Base-by-base conservation (phyloP, 2,113 vertebrate species). In the Lagenorhynchus albirostris region DNA sequence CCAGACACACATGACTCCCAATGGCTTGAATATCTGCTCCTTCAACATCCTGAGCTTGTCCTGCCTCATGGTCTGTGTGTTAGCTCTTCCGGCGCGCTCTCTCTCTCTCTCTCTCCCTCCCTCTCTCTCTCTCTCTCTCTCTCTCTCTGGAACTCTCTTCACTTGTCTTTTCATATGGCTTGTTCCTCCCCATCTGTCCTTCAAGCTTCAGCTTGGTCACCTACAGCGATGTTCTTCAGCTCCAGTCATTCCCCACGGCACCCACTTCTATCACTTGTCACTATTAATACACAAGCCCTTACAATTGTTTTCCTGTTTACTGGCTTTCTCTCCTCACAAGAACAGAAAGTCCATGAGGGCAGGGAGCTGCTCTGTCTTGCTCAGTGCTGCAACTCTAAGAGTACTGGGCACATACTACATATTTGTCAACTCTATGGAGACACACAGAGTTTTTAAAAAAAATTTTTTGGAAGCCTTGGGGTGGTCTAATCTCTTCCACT, bases 1-100 rank as follows among this genome's bases (percentile, higher is more conserved):
- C 17, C 26, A 17, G 11, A 31, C 3, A n/a, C 62, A 71, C 2
- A 41, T 0, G 0, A 70, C 15, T 88, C 2, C 3, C 44, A n/a
- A 36, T 15, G 15, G 5, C 31, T 71, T 11, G 3, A 20, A 44
- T 3, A 15, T 23, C 12, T 47, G 41, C 14, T 63, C 6, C 60
- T 71, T 91, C 67, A 17, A 17, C 60, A 20, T 23, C 20, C 4
- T 55, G 25, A 44, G 26, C 8, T 17, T n/a, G n/a, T 12, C n/a
- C 26, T 47, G 23, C 12, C 38, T 58, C 36, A 6, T 0, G 10
- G 21, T 50, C 31, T 44, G 3, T 8, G n/a, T 1, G 1, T 18
- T 38, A 33, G 23, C 25, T 53, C 26, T 33, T 26, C 73, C 58
- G 10, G 33, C 18, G 9, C 47, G 10, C 47, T 6, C 47, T 21